phyloP scores from a whole-genome alignment of 2,797 vertebrate species.

The Alouatta caraya region DNA sequence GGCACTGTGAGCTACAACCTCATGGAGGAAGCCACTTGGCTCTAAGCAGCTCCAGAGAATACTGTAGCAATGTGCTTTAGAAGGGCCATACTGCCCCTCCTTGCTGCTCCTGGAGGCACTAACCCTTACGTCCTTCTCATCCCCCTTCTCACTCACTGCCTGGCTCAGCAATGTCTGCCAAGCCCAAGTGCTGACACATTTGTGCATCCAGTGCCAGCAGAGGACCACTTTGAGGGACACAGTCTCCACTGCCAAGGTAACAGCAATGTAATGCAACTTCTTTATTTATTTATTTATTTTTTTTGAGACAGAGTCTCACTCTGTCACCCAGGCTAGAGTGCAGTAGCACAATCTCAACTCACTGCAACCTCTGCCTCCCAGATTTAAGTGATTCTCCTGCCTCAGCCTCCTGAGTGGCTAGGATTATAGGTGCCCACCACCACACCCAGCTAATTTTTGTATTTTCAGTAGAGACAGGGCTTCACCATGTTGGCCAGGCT shows the following conservation, averaged over 20 bases:
- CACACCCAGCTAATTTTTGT: background rate
- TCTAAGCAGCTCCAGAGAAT: background rate
- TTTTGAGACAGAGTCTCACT: background rate
- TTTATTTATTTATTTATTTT: background rate
- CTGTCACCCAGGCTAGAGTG: background rate
- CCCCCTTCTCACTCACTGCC: background rate
- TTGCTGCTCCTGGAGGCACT: background rate
- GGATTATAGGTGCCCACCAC: background rate
- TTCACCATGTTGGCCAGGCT: background rate
- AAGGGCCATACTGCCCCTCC: background rate
- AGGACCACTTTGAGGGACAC: background rate
- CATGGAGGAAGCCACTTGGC: background rate
- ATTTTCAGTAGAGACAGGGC: background rate
- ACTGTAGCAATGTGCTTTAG: background rate
- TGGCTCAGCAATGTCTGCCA: background rate
- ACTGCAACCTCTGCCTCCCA: background rate
- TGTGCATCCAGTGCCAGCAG: background rate
- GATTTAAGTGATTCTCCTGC: background rate
- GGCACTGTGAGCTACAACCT: background rate
- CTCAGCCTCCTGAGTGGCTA: background rate
- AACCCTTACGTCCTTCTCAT: background rate
- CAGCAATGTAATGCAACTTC: background rate
- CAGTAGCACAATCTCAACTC: background rate
- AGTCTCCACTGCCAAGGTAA: slow-evolving; percentile 64
- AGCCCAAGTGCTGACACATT: background rate